A percentile compares a stretch with the other conserved stretches of the same genome.
Evolutionary conservation across 1,140 invertebrate genomes (phyloP).

Genomic region (Zophobas atratus): DNA sequence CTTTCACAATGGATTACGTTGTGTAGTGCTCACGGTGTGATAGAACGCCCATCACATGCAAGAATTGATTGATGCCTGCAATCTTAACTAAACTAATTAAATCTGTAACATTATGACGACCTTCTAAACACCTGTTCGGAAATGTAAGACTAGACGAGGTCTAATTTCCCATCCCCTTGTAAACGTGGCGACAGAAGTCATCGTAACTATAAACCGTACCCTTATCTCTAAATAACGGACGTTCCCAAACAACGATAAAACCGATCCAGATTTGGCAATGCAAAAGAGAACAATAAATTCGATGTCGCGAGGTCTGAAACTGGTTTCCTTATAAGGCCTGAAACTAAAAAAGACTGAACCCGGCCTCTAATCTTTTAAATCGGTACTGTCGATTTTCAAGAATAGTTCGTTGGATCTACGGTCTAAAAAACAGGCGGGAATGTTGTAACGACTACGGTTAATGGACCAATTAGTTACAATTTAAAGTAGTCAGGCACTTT

Average conservation of each 20-base stretch:
- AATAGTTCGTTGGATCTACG: conserved; percentile 24
- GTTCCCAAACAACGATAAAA: conserved; percentile 33
- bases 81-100: conserved; percentile 1
- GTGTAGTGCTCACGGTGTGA: too few species aligned
- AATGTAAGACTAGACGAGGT: conserved; percentile 11
- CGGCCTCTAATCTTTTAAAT: conserved; percentile 43
- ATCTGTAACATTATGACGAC: not conserved
- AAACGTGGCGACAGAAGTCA: not conserved
- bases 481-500: conserved; percentile 33
- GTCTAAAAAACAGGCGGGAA: conserved; percentile 20
- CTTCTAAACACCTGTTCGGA: conserved; percentile 4
- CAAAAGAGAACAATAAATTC: conserved; percentile 49
- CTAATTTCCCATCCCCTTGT: conserved; percentile 2
- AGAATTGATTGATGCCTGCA: not conserved
- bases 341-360: conserved; percentile 36
- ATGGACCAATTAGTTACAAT: conserved; percentile 42
- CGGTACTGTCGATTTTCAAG: conserved; percentile 37
- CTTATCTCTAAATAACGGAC: conserved; percentile 39
- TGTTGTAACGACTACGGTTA: conserved; percentile 38
- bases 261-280: conserved; percentile 49
- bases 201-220: not conserved
- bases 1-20: too few species aligned
- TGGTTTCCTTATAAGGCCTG: conserved; percentile 46
- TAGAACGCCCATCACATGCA: too few species aligned
- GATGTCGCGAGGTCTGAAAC: conserved; percentile 45